Evolutionary conservation across 2,888 invertebrate species (phyloP).

Genomic region (Timandra comae): DNA sequence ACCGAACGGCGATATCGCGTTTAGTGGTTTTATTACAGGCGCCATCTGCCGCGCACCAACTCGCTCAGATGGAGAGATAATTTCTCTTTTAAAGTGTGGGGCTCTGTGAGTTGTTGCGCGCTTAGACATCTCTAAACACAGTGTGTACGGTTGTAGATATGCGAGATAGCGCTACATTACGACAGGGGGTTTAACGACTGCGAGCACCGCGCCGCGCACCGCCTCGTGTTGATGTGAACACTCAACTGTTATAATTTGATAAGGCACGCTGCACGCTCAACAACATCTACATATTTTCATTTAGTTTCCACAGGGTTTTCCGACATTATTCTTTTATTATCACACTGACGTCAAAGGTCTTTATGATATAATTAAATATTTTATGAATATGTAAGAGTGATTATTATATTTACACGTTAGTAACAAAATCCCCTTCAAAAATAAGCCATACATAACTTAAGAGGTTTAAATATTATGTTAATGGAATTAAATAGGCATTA

Average conservation of each 20-base stretch:
- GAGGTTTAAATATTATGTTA: too few relatives aligned
- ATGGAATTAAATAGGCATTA: too few relatives aligned
- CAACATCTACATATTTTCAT: too few relatives aligned
- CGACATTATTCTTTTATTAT: too few relatives aligned
- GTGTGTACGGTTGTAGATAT: slow-evolving; percentile 42
- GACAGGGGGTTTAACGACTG: slow-evolving; percentile 50
- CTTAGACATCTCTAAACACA: slow-evolving; percentile 61
- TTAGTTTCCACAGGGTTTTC: too few relatives aligned
- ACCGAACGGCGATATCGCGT: slow-evolving; percentile 69
- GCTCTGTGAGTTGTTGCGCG: slow-evolving; percentile 55
- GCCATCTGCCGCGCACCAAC: slow-evolving; percentile 68
- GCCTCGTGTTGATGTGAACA: slow-evolving; percentile 37
- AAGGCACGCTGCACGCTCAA: slow-evolving; percentile 39
- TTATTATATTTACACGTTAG: too few relatives aligned
- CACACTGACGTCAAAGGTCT: too few relatives aligned
- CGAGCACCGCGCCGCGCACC: slow-evolving; percentile 36
- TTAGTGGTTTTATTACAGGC: slow-evolving; percentile 77
- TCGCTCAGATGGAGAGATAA: slow-evolving; percentile 67
- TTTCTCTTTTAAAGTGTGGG: slow-evolving; percentile 63
- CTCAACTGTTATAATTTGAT: slow-evolving; percentile 54
- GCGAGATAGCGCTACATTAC: slow-evolving; percentile 54
- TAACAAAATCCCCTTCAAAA: too few relatives aligned
- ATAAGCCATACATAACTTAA: too few relatives aligned
- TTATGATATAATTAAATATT: too few relatives aligned
- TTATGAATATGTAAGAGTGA: too few relatives aligned